A percentile compares a stretch with the other conserved stretches of the same genome.
Conservation (phyloP, 2,113 vertebrate species). For the Lipophrys pholis region DNA sequence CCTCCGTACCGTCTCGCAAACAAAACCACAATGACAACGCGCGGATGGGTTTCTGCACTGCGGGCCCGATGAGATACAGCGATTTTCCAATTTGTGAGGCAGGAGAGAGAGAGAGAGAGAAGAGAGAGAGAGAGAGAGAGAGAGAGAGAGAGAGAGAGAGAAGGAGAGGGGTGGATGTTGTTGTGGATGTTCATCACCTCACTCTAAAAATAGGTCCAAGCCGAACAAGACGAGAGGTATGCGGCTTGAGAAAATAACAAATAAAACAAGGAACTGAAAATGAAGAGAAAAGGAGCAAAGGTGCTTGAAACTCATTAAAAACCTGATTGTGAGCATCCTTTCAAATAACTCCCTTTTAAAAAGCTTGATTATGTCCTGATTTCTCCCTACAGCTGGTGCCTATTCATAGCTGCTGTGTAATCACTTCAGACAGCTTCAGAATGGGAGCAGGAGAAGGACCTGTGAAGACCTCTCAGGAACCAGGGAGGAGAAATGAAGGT, state of each 20-base stretch:
- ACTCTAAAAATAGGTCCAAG: background rate
- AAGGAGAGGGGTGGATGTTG: no score
- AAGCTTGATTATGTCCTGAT: slow-evolving; percentile 49
- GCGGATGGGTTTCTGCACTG: slow-evolving; percentile 18
- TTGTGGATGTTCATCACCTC: slow-evolving; percentile 11
- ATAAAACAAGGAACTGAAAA: slow-evolving; percentile 5
- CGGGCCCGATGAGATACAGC: slow-evolving; percentile 2
- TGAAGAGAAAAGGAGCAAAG: background rate
- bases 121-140: background rate
- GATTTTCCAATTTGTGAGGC: slow-evolving; percentile 12
- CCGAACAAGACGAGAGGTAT: background rate
- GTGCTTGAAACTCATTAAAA: background rate
- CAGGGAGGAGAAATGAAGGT: slow-evolving; percentile 43
- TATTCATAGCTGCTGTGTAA: slow-evolving; percentile 57
- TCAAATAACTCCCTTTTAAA: slow-evolving; percentile 10
- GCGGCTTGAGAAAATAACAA: background rate
- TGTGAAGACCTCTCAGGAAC: slow-evolving; percentile 21
- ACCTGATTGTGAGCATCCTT: background rate
- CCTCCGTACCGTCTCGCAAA: slow-evolving; percentile 26
- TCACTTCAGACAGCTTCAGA: slow-evolving; percentile 68
- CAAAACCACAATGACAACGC: slow-evolving; percentile 26
- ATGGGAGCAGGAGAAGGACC: slow-evolving; percentile 32
- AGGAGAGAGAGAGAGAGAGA: background rate
- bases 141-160: background rate
- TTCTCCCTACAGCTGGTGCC: slow-evolving; percentile 15